A percentile compares a stretch with the other conserved stretches of the same genome.
phyloP scores from a whole-genome alignment of 2,888 invertebrate species.

The Cantharis rustica region DNA sequence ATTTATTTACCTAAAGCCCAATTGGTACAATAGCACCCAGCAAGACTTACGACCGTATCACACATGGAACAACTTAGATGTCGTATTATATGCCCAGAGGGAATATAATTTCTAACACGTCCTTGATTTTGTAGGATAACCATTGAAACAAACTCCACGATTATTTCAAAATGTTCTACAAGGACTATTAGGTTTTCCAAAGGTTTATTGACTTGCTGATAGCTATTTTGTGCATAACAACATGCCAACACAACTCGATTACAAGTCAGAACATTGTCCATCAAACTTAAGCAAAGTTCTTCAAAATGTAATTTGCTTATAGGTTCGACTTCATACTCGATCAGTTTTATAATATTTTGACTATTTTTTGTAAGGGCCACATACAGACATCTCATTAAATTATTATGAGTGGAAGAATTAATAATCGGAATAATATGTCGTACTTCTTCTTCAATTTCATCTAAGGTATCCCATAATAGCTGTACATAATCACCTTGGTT shows the following conservation, averaged over 20 bases:
- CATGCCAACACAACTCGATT: background rate
- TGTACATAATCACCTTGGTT: no score
- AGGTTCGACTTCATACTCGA: background rate
- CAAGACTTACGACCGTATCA: background rate
- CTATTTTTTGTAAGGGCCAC: background rate
- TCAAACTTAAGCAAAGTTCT: background rate
- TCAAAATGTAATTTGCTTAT: background rate
- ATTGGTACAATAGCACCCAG: background rate
- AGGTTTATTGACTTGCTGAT: background rate
- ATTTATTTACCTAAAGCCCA: background rate
- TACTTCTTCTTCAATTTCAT: background rate
- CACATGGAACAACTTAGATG: background rate
- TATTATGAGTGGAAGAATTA: background rate
- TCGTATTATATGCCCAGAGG: background rate
- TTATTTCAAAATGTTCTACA: background rate
- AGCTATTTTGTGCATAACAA: background rate
- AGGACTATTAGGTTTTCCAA: background rate
- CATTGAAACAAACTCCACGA: background rate
- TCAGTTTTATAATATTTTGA: background rate
- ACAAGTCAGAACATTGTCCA: background rate
- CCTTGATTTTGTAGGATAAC: background rate
- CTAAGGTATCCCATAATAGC: background rate
- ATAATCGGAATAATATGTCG: background rate
- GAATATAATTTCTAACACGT: background rate
- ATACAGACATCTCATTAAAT: background rate